These are phyloP conservation scores for Gila robusta DNA, from an alignment of 2,797 vertebrate genomes.

Conservation along the genomic window DNA sequence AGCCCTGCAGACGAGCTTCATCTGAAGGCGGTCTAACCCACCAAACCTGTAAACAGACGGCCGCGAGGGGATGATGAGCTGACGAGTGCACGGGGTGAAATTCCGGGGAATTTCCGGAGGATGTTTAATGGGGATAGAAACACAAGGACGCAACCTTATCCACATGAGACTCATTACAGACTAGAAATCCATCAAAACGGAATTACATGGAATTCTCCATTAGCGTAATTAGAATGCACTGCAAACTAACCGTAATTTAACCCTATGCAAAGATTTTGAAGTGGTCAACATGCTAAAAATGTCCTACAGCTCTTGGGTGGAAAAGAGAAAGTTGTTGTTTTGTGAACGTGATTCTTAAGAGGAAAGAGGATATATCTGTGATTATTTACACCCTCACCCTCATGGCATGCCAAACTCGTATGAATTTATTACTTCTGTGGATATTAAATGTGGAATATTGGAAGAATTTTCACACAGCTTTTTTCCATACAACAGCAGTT, in stretches of 20 bases:
- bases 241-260: not conserved
- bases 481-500: not conserved
- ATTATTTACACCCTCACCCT: not conserved
- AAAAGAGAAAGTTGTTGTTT: not conserved
- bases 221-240: conserved; percentile 14
- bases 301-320: not conserved
- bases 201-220: conserved; percentile 8
- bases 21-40: conserved; percentile 39
- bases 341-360: not conserved
- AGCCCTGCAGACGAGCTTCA: conserved; percentile 66
- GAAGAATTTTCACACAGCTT: not conserved
- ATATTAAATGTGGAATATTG: not conserved
- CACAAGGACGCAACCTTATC: not conserved
- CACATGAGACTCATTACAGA: conserved; percentile 21
- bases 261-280: not conserved
- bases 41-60: not conserved
- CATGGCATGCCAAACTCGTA: not conserved
- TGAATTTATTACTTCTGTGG: not conserved
- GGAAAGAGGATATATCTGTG: not conserved
- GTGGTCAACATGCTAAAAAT: not conserved
- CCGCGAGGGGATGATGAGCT: not conserved
- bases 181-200: not conserved
- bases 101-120: not conserved
- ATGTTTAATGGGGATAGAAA: not conserved
- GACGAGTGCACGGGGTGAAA: not conserved